Conservation (phyloP, 1,140 invertebrate genomes). For the Drosophila ironensis region DNA sequence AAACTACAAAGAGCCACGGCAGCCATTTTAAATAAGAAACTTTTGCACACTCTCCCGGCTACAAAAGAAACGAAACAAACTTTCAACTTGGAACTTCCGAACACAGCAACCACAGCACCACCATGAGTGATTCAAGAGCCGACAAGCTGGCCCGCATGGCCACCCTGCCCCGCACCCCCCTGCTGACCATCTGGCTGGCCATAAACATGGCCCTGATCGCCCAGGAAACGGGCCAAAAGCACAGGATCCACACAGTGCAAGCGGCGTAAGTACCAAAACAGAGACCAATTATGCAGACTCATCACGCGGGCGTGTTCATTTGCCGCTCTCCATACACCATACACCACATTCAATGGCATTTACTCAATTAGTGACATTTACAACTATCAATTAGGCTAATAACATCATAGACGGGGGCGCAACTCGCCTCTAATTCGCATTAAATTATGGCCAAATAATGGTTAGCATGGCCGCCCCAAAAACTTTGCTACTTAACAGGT, state of each 20-base stretch:
- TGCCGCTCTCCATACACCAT: not conserved
- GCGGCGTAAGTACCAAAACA: conserved; percentile 70
- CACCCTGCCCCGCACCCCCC: conserved; percentile 64
- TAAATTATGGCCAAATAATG: conserved; percentile 54
- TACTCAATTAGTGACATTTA: conserved; percentile 60
- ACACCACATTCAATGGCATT: conserved; percentile 22
- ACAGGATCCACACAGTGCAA: conserved; percentile 66
- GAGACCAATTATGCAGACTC: conserved; percentile 22
- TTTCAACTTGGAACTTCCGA: conserved; percentile 30
- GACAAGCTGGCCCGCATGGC: conserved; percentile 66
- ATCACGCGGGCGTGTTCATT: not conserved
- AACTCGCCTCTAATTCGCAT: conserved; percentile 46
- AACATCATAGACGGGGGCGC: conserved; percentile 46
- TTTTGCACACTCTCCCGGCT: conserved; percentile 43
- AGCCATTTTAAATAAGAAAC: conserved; percentile 52
- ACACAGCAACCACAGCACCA: conserved; percentile 39
- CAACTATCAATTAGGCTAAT: conserved; percentile 63
- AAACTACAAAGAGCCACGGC: conserved; percentile 46
- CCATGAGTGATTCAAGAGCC: conserved; percentile 78
- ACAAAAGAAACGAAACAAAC: not conserved
- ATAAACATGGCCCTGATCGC: conserved; percentile 77
- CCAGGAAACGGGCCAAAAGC: conserved; percentile 72
- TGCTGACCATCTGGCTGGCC: conserved; percentile 80
- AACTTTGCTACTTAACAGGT: too few species aligned
- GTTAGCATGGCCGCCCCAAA: conserved; percentile 9